Evolutionary conservation across 2,113 vertebrate species (phyloP), one percentile per base, ranked within the genome.

Genomic region (Chaenocephalus aceratus): DNA sequence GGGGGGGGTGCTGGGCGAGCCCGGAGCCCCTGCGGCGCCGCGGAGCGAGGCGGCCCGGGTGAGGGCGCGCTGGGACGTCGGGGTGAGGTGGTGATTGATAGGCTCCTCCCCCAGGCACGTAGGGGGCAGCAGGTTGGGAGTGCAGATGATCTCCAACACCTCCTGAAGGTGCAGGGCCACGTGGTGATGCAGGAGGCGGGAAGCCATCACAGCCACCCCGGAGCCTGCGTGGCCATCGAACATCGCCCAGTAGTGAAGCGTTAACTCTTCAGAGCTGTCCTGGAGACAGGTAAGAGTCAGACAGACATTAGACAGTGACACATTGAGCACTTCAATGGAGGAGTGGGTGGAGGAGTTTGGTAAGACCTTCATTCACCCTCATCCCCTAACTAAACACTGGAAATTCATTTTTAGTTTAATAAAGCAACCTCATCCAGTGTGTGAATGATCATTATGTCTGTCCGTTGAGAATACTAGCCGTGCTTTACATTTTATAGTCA

Each of bases 161-260:
- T 97, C 97, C 92, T 97, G 97, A 26, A 99, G 95, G 91, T 99
- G 97, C 80, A 97, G 95, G 2, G 95, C 91, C 52, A 99, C 91
- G 83, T 98, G 97, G 49, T 96, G 96, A 80, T 99, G 98, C 53
- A 99, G 95, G 34, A 98, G 91, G 53, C 94, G 96, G 11, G 98
- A 96, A 0, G 97, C 97, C 1, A 97, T 95, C 6, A 99, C 96
- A 0, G 98, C 97, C 0, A 95, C 97, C 3, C 98, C 98, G 0
- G 97, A 97, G 10, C 98, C 98, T 0, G 98, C 98, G 0, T 99
- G 98, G 2, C 98, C 98, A 16, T 99, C 98, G 8, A 99, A 99
- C 75, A 99, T 77, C 0, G 96, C 97, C 98, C 98, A 99, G 93
- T 99, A 99, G 90, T 97, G 96, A 80, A 99, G 96, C 62, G 93